Conservation (phyloP, 2,113 vertebrate genomes). For the Phocoena sinus region DNA sequence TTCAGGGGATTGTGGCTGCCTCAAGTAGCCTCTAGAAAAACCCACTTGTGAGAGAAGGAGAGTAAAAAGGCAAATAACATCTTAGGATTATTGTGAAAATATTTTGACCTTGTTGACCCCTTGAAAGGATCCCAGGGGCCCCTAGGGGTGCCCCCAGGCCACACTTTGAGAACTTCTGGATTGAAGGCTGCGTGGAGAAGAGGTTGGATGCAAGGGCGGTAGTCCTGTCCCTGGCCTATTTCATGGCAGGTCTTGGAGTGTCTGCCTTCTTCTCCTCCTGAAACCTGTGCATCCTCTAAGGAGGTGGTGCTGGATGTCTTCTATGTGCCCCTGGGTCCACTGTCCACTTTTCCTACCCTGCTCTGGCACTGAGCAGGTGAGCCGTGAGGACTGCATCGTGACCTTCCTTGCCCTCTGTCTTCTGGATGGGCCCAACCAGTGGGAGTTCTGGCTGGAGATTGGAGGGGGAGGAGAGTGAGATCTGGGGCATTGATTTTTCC, state of each 20-base stretch:
- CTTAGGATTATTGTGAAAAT: background rate
- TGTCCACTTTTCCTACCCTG: background rate
- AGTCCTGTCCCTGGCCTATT: fast-evolving
- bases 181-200: background rate
- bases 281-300: background rate
- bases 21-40: background rate
- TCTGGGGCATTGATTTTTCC: background rate
- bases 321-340: no score
- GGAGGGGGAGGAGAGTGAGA: background rate
- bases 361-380: background rate
- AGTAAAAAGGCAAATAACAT: background rate
- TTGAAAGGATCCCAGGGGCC: background rate
- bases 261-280: background rate
- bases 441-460: background rate
- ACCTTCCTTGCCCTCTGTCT: background rate
- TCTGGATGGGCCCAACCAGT: background rate
- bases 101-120: background rate
- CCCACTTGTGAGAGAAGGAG: background rate
- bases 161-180: background rate
- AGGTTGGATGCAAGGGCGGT: background rate
- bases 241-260: background rate
- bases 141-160: background rate
- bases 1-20: background rate
- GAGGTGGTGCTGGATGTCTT: background rate
- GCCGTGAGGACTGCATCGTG: fast-evolving